phyloP scores from a whole-genome alignment of 2,888 invertebrate genomes.

The Galerucella pusilla region DNA sequence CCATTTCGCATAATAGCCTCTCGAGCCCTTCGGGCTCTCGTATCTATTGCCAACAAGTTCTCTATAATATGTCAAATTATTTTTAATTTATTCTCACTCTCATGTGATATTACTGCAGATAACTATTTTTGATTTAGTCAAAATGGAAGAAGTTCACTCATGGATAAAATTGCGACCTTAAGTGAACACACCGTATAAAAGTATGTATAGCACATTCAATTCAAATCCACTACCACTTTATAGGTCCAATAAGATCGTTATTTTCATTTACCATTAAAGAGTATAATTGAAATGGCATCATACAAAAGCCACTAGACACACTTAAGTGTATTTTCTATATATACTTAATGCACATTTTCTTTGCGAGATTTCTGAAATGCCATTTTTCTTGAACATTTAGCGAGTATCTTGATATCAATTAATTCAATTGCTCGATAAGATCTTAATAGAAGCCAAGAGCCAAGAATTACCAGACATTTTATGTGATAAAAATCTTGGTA shows the following conservation, averaged over 20 bases:
- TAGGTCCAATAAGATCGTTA: neutral
- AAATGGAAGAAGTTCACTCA: too few species aligned
- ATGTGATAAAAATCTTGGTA: constrained; percentile 26
- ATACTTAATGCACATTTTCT: constrained; percentile 9
- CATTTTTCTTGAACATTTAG: constrained; percentile 22
- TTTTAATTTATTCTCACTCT: too few species aligned
- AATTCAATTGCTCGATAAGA: constrained; percentile 28
- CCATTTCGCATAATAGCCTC: too few species aligned
- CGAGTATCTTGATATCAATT: constrained; percentile 28
- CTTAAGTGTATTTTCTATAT: neutral
- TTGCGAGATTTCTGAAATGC: constrained; percentile 21
- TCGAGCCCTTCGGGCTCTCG: too few species aligned
- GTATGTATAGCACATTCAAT: neutral
- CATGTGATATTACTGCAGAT: too few species aligned
- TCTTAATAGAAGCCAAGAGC: constrained; percentile 29
- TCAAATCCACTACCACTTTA: neutral
- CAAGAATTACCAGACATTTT: constrained; percentile 26
- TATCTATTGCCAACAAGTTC: too few species aligned
- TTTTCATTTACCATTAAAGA: neutral
- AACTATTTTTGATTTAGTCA: too few species aligned
- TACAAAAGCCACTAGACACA: neutral
- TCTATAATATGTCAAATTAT: too few species aligned
- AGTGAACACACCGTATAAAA: too few species aligned
- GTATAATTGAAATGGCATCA: neutral
- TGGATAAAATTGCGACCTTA: too few species aligned